Evolutionary conservation across 2,888 invertebrate species (phyloP).

Genomic region (Ormyrus rosae): DNA sequence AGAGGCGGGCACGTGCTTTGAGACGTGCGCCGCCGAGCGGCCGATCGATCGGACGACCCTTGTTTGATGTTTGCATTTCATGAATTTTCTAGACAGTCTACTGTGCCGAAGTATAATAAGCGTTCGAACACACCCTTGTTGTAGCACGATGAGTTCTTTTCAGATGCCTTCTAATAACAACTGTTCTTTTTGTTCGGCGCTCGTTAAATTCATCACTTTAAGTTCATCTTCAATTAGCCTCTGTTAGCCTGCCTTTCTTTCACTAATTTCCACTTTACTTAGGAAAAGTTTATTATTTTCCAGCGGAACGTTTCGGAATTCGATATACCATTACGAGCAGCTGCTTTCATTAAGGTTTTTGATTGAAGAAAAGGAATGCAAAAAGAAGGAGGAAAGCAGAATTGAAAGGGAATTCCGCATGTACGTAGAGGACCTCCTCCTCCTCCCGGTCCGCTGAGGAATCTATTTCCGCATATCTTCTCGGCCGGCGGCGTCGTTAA

Average conservation of each 20-base stretch:
- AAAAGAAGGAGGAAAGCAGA: neutral
- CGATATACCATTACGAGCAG: too few relatives aligned
- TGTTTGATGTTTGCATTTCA: conserved; percentile 56
- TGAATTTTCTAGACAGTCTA: conserved; percentile 52
- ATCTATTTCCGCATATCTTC: conserved; percentile 58
- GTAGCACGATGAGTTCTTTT: conserved; percentile 38
- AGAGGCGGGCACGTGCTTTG: neutral
- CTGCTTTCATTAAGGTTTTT: too few relatives aligned
- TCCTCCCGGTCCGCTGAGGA: conserved; percentile 7
- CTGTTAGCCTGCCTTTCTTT: neutral
- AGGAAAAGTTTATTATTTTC: neutral
- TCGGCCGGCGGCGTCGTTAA: conserved; percentile 56
- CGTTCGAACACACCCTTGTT: conserved; percentile 51
- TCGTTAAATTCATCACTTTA: conserved; percentile 24
- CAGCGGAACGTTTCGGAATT: neutral
- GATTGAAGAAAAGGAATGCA: neutral
- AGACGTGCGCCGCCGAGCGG: neutral
- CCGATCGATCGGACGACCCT: conserved; percentile 46
- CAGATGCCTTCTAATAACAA: conserved; percentile 27
- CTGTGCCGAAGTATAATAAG: conserved; percentile 32
- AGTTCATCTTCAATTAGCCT: conserved; percentile 10
- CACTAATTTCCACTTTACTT: neutral
- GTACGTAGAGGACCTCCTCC: neutral
- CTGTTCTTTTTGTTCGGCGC: conserved; percentile 30
- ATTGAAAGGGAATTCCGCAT: neutral